Percentiles rank a stretch among this genome's conserved stretches.
phyloP scores from a whole-genome alignment of 2,888 invertebrate species.

The Embidobia sp. region DNA sequence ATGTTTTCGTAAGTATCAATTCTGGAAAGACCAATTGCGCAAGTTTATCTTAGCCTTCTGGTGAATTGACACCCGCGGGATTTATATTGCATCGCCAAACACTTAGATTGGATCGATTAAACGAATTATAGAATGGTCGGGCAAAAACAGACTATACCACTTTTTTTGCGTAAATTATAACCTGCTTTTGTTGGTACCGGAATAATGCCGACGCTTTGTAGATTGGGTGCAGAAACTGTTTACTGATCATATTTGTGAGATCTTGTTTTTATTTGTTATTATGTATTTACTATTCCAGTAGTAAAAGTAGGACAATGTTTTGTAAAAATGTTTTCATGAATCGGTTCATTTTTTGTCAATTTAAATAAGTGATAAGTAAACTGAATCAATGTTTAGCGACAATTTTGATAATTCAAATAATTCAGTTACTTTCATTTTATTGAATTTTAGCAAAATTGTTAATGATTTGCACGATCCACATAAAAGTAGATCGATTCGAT shows the following conservation, averaged over 20 bases:
- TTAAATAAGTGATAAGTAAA: not conserved
- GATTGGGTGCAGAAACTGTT: too few species aligned
- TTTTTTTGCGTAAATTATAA: conserved; percentile 4
- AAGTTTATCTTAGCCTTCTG: conserved; percentile 12
- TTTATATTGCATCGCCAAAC: conserved; percentile 8
- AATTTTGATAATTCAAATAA: too few species aligned
- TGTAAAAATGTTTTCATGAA: too few species aligned
- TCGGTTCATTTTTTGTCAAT: not conserved
- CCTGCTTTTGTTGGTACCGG: not conserved
- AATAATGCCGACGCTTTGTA: not conserved
- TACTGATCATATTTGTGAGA: not conserved
- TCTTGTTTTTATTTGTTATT: too few species aligned
- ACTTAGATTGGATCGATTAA: conserved; percentile 20
- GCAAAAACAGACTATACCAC: conserved; percentile 1
- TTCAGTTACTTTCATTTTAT: too few species aligned
- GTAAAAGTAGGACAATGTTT: too few species aligned
- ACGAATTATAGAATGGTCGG: conserved; percentile 14
- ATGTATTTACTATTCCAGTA: too few species aligned
- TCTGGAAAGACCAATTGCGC: conserved; percentile 35
- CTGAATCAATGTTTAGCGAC: too few species aligned
- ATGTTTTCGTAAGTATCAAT: conserved; percentile 34
- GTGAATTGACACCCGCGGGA: conserved; percentile 17
- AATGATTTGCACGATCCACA: too few species aligned
- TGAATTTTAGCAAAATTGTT: too few species aligned
- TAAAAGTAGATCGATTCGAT: too few species aligned